Evolutionary conservation across 2,797 vertebrate genomes (phyloP), one percentile per base, ranked within the genome.

Genomic region (Moxostoma hubbsi): DNA sequence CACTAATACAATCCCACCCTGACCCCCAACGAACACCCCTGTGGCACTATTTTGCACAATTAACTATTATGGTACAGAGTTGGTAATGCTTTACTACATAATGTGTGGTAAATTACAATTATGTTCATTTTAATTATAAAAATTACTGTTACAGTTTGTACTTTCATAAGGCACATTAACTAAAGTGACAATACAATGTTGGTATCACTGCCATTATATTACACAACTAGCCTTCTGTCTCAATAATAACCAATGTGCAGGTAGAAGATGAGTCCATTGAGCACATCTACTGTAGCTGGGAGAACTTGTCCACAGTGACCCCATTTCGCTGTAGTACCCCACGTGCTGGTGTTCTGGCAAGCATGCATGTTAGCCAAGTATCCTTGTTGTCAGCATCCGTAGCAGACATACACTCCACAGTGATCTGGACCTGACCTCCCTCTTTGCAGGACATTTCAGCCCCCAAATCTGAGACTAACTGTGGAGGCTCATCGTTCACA

Each of bases 321-420:
- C 90, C 86, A 0, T 81, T 84, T 77, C 88, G 90, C 88, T 90
- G 89, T 58, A 94, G 86, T 47, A 88, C 84, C 0, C 92, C 90
- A 5, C 76, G 46, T 8, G 72, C 78, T 0, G 90, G 94, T 7
- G 86, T 85, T 5, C 90, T 81, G 1, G 88, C 90, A 86, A 94
- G 67, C 84, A 86, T 86, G 9, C 92, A 95, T 0, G 5, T 91
- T 72, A 94, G 89, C 2, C 85, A 73, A 36, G 75, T 82, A 78
- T 90, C 91, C 0, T 90, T 92, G 2, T 90, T 92, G 89, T 95
- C 93, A 1, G 79, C 86, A 83, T 91, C 93, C 0, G 82, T 93
- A 67, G 94, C 93, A 0, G 50, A 84, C 77, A 93, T 87, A 65
- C 89, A 90, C 74, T 94, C 87, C 1, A 86, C 83, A 0, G 86